Conservation (phyloP, 2,888 invertebrate species). For the Xestia rhomboidea region DNA sequence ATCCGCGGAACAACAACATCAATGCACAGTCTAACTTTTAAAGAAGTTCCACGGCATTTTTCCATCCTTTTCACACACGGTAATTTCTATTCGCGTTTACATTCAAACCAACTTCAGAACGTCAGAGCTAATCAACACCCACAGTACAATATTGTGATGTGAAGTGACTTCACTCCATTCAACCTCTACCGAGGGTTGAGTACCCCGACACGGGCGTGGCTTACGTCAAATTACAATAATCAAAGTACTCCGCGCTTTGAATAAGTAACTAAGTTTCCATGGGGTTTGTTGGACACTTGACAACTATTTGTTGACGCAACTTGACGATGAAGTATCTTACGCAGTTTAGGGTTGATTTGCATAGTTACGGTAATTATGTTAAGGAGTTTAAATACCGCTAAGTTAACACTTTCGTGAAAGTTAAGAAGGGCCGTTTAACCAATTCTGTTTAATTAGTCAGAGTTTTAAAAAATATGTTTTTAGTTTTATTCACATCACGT, state of each 20-base stretch:
- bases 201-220: conserved; percentile 50
- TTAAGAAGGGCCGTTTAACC: conserved; percentile 6
- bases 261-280: conserved; percentile 64
- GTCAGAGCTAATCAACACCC: conserved; percentile 61
- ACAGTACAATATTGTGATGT: conserved; percentile 53
- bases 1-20: background rate
- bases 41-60: conserved; percentile 29
- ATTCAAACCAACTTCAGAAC: conserved; percentile 48
- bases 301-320: conserved; percentile 65
- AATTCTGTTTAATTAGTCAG: background rate
- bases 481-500: background rate
- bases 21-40: conserved; percentile 30
- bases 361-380: conserved; percentile 59
- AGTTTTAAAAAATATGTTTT: background rate
- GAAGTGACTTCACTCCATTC: conserved; percentile 60
- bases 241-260: conserved; percentile 62
- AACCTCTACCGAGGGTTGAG: conserved; percentile 53
- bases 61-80: conserved; percentile 33
- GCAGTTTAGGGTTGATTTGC: conserved; percentile 59
- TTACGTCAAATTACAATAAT: conserved; percentile 66
- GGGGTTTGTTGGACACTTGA: conserved; percentile 55
- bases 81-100: conserved; percentile 34
- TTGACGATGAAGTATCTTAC: conserved; percentile 57
- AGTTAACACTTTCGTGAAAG: conserved; percentile 39
- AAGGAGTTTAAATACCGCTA: conserved; percentile 42